A percentile compares a stretch with the other conserved stretches of the same genome.
phyloP scores from a whole-genome alignment of 2,888 invertebrate genomes.

The Drosophila prostipennis region DNA sequence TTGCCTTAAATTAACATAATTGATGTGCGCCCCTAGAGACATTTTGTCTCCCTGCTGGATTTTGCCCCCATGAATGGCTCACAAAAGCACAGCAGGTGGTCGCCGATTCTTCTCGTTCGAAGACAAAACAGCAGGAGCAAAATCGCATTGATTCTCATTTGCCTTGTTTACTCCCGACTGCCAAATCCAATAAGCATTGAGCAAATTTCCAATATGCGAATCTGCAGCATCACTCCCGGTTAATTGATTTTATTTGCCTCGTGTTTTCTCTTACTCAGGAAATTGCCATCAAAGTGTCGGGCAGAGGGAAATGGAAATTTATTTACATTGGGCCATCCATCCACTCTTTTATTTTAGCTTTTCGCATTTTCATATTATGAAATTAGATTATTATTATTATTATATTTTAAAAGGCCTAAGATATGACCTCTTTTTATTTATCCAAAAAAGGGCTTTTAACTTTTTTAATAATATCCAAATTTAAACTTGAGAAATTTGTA shows the following conservation, averaged over 20 bases:
- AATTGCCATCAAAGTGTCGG: conserved; percentile 26
- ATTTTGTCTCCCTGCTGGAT: conserved; percentile 3
- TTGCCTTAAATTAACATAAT: conserved; percentile 72
- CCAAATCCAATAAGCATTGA: conserved; percentile 75
- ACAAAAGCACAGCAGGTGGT: conserved; percentile 76
- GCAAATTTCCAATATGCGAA: conserved; percentile 58
- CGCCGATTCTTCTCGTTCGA: conserved; percentile 20
- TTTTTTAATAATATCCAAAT: too few species aligned
- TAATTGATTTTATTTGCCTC: conserved; percentile 76
- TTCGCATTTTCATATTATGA: too few species aligned
- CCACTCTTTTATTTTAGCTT: too few species aligned
- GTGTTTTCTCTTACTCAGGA: conserved; percentile 10
- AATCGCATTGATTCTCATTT: conserved; percentile 64
- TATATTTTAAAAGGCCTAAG: too few species aligned
- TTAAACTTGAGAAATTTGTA: too few species aligned
- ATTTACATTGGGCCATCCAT: conserved; percentile 11
- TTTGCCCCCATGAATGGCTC: conserved; percentile 15
- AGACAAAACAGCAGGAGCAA: conserved; percentile 35
- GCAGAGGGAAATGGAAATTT: conserved; percentile 12
- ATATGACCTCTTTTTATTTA: too few species aligned
- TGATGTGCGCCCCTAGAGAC: conserved; percentile 60
- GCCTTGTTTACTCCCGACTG: conserved; percentile 44
- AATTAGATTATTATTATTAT: too few species aligned
- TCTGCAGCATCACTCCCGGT: conserved; percentile 71
- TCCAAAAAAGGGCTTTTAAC: too few species aligned